phyloP scores from a whole-genome alignment of 1,140 invertebrate genomes.

The Trichonephila clavipes region DNA sequence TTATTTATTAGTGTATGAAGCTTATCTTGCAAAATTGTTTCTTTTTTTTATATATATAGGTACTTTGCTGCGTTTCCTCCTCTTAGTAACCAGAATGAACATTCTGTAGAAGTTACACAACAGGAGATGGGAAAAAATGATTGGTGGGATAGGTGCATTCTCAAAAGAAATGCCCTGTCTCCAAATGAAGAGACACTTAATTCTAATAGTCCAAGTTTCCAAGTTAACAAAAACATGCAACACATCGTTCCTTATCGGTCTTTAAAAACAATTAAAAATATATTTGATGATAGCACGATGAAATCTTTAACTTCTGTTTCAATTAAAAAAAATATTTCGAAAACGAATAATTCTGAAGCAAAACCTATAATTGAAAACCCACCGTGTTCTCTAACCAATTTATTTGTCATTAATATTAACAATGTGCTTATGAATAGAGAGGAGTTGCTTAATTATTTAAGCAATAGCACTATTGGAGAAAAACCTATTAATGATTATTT shows the following conservation, averaged over 20 bases:
- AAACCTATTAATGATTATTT: background rate
- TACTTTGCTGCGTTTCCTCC: slow-evolving; percentile 79
- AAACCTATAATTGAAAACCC: background rate
- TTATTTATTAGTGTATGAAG: too few species aligned
- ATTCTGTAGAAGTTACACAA: background rate
- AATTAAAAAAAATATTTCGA: background rate
- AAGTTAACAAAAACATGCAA: background rate
- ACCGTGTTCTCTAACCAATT: background rate
- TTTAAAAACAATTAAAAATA: slow-evolving; percentile 56
- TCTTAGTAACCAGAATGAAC: slow-evolving; percentile 73
- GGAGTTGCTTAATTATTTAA: background rate
- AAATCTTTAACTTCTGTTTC: background rate
- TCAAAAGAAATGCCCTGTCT: background rate
- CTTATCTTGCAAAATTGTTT: background rate
- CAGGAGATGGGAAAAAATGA: slow-evolving; percentile 3
- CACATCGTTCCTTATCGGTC: slow-evolving; percentile 46
- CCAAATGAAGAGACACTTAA: slow-evolving; percentile 5
- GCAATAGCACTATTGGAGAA: background rate
- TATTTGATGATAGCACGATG: background rate
- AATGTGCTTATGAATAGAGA: background rate
- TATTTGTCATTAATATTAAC: background rate
- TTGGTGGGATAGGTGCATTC: background rate
- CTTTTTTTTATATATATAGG: slow-evolving; percentile 75
- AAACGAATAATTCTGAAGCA: background rate
- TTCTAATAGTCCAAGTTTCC: background rate